phyloP scores from a whole-genome alignment of 2,797 vertebrate species.

The Alauda arvensis region DNA sequence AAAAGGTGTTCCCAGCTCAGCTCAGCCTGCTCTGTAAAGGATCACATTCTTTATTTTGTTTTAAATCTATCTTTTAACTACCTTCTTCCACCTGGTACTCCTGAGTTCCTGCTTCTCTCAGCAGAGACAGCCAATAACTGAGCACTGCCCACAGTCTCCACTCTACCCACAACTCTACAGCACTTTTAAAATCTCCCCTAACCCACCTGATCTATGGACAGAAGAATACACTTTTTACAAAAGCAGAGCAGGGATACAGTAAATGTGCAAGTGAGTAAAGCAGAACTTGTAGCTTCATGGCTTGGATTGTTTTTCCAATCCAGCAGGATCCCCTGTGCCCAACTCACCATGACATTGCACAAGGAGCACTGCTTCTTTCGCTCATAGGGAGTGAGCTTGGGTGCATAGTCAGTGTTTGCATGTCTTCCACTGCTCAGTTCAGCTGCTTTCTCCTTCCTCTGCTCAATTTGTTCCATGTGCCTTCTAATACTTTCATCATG shows the following conservation, averaged over 20 bases:
- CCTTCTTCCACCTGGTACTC: background rate
- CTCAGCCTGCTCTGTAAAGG: background rate
- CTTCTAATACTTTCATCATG: conserved; percentile 96
- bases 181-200: background rate
- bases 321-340: background rate
- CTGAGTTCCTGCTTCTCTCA: background rate
- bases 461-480: conserved; percentile 98
- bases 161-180: background rate
- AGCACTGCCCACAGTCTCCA: background rate
- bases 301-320: background rate
- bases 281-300: background rate
- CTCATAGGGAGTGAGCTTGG: conserved; percentile 95
- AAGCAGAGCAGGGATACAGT: background rate
- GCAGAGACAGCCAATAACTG: background rate
- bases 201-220: background rate
- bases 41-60: background rate
- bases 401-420: conserved; percentile 93
- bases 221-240: background rate
- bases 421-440: conserved; percentile 96
- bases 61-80: background rate
- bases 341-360: conserved; percentile 85
- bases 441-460: conserved; percentile 96
- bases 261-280: background rate
- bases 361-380: conserved; percentile 95
- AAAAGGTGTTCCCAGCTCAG: background rate